phyloP scores from a whole-genome alignment of 2,888 invertebrate genomes.

The Watsonalla binaria region DNA sequence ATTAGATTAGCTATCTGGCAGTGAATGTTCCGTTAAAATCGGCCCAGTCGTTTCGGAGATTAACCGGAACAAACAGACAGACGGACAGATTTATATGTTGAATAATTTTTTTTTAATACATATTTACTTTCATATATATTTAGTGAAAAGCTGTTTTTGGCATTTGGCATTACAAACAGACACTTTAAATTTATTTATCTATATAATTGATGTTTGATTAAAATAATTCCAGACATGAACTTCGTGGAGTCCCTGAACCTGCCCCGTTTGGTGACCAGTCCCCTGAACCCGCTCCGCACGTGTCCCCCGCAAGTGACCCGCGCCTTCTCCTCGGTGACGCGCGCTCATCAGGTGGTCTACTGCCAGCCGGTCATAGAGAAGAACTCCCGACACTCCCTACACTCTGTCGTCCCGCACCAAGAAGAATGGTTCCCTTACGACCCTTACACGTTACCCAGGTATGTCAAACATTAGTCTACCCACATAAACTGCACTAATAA shows the following conservation, averaged over 20 bases:
- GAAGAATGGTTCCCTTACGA: conserved; percentile 94
- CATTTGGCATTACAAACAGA: too few species aligned
- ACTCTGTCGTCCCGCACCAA: conserved; percentile 61
- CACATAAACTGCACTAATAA: too few species aligned
- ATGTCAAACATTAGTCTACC: conserved; percentile 29
- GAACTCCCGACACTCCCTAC: conserved; percentile 81
- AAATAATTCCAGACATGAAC: conserved; percentile 81
- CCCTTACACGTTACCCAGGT: conserved; percentile 87
- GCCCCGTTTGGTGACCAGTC: conserved; percentile 89
- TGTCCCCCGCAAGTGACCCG: conserved; percentile 88
- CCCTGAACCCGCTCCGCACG: conserved; percentile 91
- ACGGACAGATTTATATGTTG: too few species aligned
- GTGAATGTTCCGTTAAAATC: too few species aligned
- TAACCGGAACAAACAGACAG: too few species aligned
- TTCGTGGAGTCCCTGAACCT: conserved; percentile 91
- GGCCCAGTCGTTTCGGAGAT: too few species aligned
- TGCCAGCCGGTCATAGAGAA: conserved; percentile 94
- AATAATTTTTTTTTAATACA: too few species aligned
- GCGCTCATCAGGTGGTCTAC: conserved; percentile 93
- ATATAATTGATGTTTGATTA: too few species aligned
- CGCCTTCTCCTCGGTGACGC: conserved; percentile 89
- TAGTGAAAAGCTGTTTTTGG: too few species aligned
- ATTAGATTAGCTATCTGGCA: too few species aligned
- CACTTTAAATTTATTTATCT: too few species aligned
- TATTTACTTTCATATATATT: too few species aligned